These are phyloP conservation scores for Brachymystax lenok DNA, from an alignment of 2,797 vertebrate species.

Conservation along the genomic window DNA sequence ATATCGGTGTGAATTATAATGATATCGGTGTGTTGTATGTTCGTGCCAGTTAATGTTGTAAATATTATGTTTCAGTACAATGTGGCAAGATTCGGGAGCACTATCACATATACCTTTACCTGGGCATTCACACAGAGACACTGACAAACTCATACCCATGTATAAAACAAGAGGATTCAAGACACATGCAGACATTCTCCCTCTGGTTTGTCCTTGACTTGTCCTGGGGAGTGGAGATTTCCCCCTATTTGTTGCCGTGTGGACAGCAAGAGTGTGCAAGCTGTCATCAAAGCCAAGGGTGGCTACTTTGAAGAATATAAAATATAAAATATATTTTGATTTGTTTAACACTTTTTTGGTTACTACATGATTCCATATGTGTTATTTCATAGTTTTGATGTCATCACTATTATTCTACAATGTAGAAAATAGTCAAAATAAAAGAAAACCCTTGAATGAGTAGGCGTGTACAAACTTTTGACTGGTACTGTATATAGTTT, in stretches of 20 bases:
- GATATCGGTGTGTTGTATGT: background rate
- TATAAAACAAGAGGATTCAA: slow-evolving; percentile 49
- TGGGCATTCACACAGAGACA: slow-evolving; percentile 21
- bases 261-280: slow-evolving; percentile 33
- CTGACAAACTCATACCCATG: background rate
- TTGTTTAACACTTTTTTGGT: too few relatives aligned
- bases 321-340: too few relatives aligned
- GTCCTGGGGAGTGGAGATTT: slow-evolving; percentile 58
- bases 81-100: background rate
- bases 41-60: background rate
- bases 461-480: too few relatives aligned
- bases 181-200: slow-evolving; percentile 34
- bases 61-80: background rate
- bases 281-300: too few relatives aligned
- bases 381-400: too few relatives aligned
- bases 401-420: too few relatives aligned
- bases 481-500: too few relatives aligned
- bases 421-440: too few relatives aligned
- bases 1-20: background rate
- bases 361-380: too few relatives aligned
- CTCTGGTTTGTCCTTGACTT: slow-evolving; percentile 67
- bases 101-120: background rate
- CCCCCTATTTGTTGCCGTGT: slow-evolving; percentile 61
- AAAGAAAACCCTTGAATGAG: too few relatives aligned
- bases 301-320: too few relatives aligned